These are phyloP conservation scores for Leuciscus idus DNA, from an alignment of 2,113 vertebrate genomes.

Conservation along the genomic window DNA sequence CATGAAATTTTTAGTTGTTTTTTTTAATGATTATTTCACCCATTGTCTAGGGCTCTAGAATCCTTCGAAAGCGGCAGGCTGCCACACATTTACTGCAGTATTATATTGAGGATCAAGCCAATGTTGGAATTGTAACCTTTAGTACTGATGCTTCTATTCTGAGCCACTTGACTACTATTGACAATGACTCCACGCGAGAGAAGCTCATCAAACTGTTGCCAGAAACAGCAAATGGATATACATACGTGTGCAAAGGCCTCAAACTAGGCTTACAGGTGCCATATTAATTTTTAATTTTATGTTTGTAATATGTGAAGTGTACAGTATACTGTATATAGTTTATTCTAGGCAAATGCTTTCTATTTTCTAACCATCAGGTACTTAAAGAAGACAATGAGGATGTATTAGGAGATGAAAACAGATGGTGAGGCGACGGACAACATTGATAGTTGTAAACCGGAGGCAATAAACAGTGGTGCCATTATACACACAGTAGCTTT, in stretches of 20 bases:
- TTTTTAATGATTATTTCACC: too few species aligned
- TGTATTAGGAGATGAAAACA: slow-evolving; percentile 67
- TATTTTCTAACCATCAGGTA: slow-evolving; percentile 59
- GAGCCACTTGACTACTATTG: slow-evolving; percentile 20
- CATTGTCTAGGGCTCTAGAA: slow-evolving; percentile 41
- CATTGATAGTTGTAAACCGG: slow-evolving; percentile 52
- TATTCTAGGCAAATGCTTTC: neutral
- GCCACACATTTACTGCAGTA: slow-evolving; percentile 69
- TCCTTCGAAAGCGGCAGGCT: slow-evolving; percentile 66
- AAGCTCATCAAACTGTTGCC: slow-evolving; percentile 32
- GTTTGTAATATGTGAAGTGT: neutral
- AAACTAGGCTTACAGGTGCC: slow-evolving; percentile 39
- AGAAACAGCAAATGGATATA: rapidly evolving
- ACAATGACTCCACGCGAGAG: slow-evolving; percentile 21
- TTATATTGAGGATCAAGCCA: slow-evolving; percentile 62
- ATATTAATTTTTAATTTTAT: neutral
- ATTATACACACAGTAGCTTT: slow-evolving; percentile 70
- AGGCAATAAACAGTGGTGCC: slow-evolving; percentile 60
- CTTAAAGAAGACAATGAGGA: slow-evolving; percentile 58
- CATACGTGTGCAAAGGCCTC: slow-evolving; percentile 45
- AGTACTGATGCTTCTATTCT: neutral
- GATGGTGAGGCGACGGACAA: slow-evolving; percentile 53
- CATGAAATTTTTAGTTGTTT: too few species aligned
- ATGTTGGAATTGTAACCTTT: slow-evolving; percentile 67
- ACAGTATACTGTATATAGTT: too few species aligned